Evolutionary conservation across 2,113 vertebrate genomes (phyloP).

Genomic region (Vimba vimba): DNA sequence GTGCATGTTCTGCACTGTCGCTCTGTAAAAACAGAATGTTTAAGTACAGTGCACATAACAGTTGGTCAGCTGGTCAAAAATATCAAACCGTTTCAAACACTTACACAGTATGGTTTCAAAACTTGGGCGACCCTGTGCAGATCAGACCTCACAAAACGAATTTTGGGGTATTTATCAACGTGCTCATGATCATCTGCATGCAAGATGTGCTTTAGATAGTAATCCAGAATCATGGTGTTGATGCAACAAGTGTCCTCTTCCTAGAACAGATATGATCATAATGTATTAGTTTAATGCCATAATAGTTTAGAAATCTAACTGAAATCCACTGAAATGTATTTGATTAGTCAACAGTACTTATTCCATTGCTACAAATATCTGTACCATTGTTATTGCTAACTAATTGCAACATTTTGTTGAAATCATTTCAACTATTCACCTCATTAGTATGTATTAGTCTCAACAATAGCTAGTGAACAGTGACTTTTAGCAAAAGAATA

Average conservation of each 20-base stretch:
- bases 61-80: not conserved
- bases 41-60: not conserved
- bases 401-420: not conserved
- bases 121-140: constrained; percentile 64
- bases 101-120: constrained; percentile 64
- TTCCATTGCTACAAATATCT: not conserved
- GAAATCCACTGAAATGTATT: not conserved
- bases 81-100: not conserved
- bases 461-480: not conserved
- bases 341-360: not conserved
- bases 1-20: constrained; percentile 8
- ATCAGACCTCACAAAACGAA: constrained; percentile 70
- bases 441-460: not conserved
- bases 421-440: not conserved
- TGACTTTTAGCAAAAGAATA: not conserved
- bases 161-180: constrained; percentile 47
- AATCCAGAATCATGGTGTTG: constrained; percentile 75
- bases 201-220: constrained; percentile 71
- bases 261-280: constrained; percentile 59
- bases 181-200: not conserved
- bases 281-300: not conserved
- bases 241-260: constrained; percentile 74
- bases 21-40: not conserved
- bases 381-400: not conserved
- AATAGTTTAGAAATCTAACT: not conserved